Evolutionary conservation across 2,888 invertebrate genomes (phyloP).

Genomic region (Noctua pronuba): DNA sequence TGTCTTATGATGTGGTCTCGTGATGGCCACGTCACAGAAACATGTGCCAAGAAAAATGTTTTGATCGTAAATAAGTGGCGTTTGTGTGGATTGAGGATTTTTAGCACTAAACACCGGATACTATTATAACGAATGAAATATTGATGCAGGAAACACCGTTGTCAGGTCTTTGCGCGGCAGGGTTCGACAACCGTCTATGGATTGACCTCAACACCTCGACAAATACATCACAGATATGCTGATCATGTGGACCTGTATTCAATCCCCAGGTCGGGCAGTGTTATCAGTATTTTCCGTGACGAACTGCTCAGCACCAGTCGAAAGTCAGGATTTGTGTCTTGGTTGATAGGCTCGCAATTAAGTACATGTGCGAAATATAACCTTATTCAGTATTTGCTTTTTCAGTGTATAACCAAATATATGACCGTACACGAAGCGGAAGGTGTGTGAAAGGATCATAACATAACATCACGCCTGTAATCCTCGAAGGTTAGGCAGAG

Average conservation of each 20-base stretch:
- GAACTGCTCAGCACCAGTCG: neutral
- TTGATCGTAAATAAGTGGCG: conserved; percentile 45
- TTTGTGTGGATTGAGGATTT: neutral
- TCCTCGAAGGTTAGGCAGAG: no score
- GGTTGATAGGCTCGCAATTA: no score
- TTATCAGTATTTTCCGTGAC: neutral
- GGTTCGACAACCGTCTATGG: neutral
- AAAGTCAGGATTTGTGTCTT: no score
- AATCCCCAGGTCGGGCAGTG: neutral
- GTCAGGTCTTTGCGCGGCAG: neutral
- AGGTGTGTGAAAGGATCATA: no score
- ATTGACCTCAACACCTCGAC: neutral
- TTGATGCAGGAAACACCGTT: neutral
- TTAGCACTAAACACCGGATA: conserved; percentile 35
- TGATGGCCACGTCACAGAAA: conserved; percentile 46
- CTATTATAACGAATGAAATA: neutral
- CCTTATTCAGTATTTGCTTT: no score
- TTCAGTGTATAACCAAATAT: no score
- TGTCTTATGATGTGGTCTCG: conserved; percentile 52
- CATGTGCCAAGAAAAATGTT: conserved; percentile 57
- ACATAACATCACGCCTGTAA: no score
- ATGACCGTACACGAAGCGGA: no score
- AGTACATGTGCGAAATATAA: no score
- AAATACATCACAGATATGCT: neutral
- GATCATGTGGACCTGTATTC: neutral